Evolutionary conservation across 2,888 invertebrate species (phyloP).

Genomic region (Leucophenga maculata): DNA sequence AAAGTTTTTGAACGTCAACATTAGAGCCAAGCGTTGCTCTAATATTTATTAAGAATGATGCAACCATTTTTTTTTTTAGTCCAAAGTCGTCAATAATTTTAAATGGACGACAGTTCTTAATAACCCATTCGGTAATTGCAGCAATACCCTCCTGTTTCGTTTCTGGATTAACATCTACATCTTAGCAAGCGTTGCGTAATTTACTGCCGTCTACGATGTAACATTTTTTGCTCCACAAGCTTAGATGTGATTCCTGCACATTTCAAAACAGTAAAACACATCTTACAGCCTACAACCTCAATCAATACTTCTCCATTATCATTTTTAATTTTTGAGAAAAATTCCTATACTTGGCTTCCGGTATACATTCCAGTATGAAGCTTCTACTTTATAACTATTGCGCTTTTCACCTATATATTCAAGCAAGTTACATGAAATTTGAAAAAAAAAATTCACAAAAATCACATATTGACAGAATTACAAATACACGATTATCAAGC

Average conservation of each 20-base stretch:
- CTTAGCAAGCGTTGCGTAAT: background rate
- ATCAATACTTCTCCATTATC: background rate
- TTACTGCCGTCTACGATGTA: background rate
- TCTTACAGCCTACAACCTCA: background rate
- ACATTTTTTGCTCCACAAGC: constrained; percentile 20
- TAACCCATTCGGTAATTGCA: constrained; percentile 36
- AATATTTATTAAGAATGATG: constrained; percentile 23
- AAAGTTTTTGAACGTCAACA: no score
- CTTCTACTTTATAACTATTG: background rate
- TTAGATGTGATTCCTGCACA: constrained; percentile 13
- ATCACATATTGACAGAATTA: no score
- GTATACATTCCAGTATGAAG: constrained; percentile 4
- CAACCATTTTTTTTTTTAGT: constrained; percentile 35
- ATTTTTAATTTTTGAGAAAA: constrained; percentile 2
- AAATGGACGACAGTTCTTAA: no score
- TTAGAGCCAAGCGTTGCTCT: no score
- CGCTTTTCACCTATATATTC: no score
- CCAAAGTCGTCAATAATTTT: no score
- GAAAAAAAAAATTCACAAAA: no score
- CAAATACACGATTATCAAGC: no score
- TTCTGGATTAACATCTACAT: constrained; percentile 25
- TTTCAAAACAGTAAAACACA: constrained; percentile 3
- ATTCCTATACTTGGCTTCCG: constrained; percentile 18
- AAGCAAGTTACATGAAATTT: no score
- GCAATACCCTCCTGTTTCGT: constrained; percentile 26